phyloP scores from a whole-genome alignment of 2,113 vertebrate genomes.

The Copsychus sechellarum region DNA sequence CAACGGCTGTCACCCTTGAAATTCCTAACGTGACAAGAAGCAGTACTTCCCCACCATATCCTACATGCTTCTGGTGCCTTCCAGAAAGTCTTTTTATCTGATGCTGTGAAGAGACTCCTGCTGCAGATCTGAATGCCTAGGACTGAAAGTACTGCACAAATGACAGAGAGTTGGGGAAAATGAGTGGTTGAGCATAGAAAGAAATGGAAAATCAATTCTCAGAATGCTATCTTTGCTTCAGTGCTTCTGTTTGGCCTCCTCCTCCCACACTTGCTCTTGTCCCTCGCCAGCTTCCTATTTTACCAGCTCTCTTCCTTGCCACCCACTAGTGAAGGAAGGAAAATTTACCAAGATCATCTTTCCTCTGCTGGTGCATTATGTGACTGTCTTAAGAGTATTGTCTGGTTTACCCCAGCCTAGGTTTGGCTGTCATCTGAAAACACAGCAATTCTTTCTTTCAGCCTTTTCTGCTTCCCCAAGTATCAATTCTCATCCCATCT shows the following conservation, averaged over 20 bases:
- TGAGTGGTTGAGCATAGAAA: not conserved
- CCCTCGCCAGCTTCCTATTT: not conserved
- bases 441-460: not conserved
- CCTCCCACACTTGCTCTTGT: not conserved
- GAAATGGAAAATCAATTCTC: conserved; percentile 17
- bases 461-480: not conserved
- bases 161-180: not conserved
- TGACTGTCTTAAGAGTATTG: not conserved
- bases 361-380: not conserved
- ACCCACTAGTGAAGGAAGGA: not conserved
- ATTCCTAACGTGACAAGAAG: not conserved
- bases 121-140: not conserved
- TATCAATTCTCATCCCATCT: not conserved
- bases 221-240: not conserved
- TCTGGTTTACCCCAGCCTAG: not conserved
- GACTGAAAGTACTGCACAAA: not conserved
- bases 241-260: conserved; percentile 11
- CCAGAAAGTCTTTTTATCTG: conserved; percentile 32
- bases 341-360: not conserved
- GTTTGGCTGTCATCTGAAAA: not conserved
- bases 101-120: not conserved
- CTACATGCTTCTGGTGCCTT: not conserved
- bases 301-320: not conserved
- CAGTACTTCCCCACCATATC: not conserved
- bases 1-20: not conserved